These are phyloP conservation scores for Paragorgia papillata DNA, from an alignment of 92 coral and sea anemone genomes.

Conservation along the genomic window DNA sequence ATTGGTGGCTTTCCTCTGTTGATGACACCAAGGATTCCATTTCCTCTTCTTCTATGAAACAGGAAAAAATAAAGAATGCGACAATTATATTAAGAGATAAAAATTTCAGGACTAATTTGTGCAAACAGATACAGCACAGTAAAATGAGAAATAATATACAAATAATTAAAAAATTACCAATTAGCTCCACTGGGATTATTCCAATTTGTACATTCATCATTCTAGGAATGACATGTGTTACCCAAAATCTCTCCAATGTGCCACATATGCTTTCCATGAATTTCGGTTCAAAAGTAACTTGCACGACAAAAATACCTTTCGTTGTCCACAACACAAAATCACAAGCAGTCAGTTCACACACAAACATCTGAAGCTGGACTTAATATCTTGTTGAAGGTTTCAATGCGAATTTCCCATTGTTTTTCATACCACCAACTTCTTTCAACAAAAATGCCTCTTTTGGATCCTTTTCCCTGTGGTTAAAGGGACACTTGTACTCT, in stretches of 20 bases:
- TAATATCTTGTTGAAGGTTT: neutral
- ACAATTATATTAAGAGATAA: too few species aligned
- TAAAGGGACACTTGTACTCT: slow-evolving; percentile 25
- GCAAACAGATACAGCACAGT: too few species aligned
- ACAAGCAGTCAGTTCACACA: too few species aligned
- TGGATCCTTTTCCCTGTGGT: slow-evolving; percentile 4
- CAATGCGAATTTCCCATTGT: neutral
- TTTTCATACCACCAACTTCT: slow-evolving; percentile 26
- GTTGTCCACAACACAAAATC: slow-evolving; percentile 35
- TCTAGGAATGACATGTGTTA: neutral
- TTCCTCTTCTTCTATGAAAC: too few species aligned
- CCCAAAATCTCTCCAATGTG: slow-evolving; percentile 18
- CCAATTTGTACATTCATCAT: neutral
- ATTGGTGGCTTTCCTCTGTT: too few species aligned
- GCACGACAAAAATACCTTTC: slow-evolving; percentile 27
- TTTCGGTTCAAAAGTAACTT: too few species aligned
- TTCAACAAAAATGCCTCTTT: neutral
- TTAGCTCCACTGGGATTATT: too few species aligned
- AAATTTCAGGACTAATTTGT: too few species aligned
- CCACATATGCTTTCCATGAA: neutral
- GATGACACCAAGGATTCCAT: too few species aligned
- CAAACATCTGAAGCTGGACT: slow-evolving; percentile 30
- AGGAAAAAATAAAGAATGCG: too few species aligned
- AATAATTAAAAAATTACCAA: too few species aligned
- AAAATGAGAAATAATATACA: too few species aligned